These are phyloP conservation scores for Tortricodes alternella DNA, from an alignment of 2,888 invertebrate species.

Conservation along the genomic window DNA sequence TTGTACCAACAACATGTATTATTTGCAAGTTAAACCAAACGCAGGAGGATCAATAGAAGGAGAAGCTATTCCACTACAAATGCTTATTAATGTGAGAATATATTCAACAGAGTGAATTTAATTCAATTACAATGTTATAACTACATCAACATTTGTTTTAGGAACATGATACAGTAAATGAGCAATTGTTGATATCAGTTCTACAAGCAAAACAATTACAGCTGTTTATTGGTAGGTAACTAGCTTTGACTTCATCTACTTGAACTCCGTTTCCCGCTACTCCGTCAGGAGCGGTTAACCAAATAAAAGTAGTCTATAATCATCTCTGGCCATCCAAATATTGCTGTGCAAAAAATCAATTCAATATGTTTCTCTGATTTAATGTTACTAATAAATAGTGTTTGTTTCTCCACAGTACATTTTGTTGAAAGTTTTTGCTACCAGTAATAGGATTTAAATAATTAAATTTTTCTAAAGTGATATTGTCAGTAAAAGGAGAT, in stretches of 20 bases:
- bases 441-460: no score
- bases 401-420: no score
- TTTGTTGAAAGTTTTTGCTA: no score
- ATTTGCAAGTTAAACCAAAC: conserved; percentile 15
- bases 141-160: conserved; percentile 1
- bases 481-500: no score
- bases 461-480: no score
- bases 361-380: no score
- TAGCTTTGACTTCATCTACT: not conserved
- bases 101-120: not conserved
- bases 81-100: conserved; percentile 21
- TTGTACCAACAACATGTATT: conserved; percentile 12
- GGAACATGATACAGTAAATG: conserved; percentile 19
- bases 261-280: no score
- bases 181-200: conserved; percentile 17
- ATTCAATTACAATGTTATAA: not conserved
- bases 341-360: no score
- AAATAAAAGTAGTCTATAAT: no score
- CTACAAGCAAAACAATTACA: conserved; percentile 20
- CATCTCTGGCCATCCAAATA: no score
- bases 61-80: conserved; percentile 18
- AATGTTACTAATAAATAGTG: no score
- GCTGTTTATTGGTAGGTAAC: conserved; percentile 20
- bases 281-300: no score
- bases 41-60: conserved; percentile 7